These are phyloP conservation scores for Gadus chalcogrammus DNA, from an alignment of 2,113 vertebrate genomes.

Conservation along the genomic window DNA sequence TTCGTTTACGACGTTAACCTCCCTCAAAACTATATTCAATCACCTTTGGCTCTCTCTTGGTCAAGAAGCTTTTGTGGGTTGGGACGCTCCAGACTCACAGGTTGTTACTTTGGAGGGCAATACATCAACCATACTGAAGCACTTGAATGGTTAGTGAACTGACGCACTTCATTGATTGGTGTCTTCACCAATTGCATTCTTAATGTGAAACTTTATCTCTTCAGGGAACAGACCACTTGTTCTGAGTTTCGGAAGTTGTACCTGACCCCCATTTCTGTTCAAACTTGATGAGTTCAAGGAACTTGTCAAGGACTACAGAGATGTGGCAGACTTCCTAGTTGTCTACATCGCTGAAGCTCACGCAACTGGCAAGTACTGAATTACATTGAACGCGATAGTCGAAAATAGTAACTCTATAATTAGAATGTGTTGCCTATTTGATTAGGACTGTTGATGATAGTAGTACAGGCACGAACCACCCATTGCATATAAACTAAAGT, in stretches of 20 bases:
- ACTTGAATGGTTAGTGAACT: constrained; percentile 72
- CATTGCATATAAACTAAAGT: too few species aligned
- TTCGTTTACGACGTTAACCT: constrained; percentile 67
- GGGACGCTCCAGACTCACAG: constrained; percentile 76
- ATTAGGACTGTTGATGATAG: too few species aligned
- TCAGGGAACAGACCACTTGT: constrained; percentile 82
- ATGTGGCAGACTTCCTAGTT: constrained; percentile 84
- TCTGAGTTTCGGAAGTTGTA: constrained; percentile 90
- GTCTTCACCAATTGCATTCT: neutral
- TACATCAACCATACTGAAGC: constrained; percentile 66
- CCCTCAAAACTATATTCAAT: constrained; percentile 67
- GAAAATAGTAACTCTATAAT: too few species aligned
- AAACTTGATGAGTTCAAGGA: constrained; percentile 89
- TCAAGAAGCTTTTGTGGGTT: constrained; percentile 73
- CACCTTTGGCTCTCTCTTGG: constrained; percentile 78
- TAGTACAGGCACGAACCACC: too few species aligned
- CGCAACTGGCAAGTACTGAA: constrained; percentile 73
- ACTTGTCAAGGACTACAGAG: constrained; percentile 82
- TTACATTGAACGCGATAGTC: neutral
- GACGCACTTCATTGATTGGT: neutral
- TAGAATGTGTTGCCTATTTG: too few species aligned
- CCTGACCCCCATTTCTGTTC: constrained; percentile 91
- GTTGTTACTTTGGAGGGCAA: constrained; percentile 68
- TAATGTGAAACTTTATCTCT: neutral
- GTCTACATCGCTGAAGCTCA: constrained; percentile 92